Conservation (phyloP, 1,140 invertebrate species). For the Heterodera schachtii region DNA sequence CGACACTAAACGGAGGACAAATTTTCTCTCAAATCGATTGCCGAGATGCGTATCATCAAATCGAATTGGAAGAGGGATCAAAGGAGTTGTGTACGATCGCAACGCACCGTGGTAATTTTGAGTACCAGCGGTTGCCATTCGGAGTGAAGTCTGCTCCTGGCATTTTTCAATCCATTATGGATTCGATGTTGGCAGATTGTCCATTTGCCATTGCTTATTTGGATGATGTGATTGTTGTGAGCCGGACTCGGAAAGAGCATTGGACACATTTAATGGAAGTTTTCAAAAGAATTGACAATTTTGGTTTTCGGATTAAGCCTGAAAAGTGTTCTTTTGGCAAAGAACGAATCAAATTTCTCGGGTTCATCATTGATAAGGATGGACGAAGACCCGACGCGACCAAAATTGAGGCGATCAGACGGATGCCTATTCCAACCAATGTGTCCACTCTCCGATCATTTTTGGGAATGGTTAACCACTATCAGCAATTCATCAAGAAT, state of each 20-base stretch:
- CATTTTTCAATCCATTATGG: constrained; percentile 10
- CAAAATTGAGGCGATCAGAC: not conserved
- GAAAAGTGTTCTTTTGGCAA: constrained; percentile 62
- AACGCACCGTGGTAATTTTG: constrained; percentile 22
- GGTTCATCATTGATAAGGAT: not conserved
- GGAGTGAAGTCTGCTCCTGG: constrained; percentile 26
- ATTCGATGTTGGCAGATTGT: constrained; percentile 10
- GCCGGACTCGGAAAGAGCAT: not conserved
- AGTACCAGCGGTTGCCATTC: constrained; percentile 27
- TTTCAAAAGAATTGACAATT: not conserved
- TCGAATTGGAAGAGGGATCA: constrained; percentile 35
- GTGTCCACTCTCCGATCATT: constrained; percentile 8
- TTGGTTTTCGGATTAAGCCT: not conserved
- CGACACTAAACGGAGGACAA: constrained; percentile 46
- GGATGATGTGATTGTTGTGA: constrained; percentile 53
- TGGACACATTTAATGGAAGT: constrained; percentile 66
- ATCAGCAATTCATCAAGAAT: not conserved
- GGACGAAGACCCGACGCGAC: constrained; percentile 12
- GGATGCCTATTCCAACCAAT: constrained; percentile 4
- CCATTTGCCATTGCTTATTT: constrained; percentile 48
- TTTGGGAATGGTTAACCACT: constrained; percentile 30
- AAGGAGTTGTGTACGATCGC: constrained; percentile 33
- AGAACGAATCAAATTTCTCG: constrained; percentile 67
- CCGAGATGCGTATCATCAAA: constrained; percentile 38
- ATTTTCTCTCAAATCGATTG: constrained; percentile 62